Conservation (phyloP, 2,797 vertebrate genomes). For the Naso thynnoides region DNA sequence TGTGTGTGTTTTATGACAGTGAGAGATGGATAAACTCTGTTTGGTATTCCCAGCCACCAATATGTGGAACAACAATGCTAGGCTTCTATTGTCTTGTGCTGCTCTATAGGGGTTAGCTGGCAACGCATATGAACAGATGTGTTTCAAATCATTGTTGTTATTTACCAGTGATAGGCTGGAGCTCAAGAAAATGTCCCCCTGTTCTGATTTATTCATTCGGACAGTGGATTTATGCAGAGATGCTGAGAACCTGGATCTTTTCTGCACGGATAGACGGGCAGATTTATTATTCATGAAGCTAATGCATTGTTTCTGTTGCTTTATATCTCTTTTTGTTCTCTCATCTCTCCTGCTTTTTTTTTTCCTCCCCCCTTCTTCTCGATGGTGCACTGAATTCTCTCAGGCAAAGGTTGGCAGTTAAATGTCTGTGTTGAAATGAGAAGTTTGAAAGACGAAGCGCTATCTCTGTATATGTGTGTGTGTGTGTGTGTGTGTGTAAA, state of each 20-base stretch:
- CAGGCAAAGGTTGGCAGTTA: conserved; percentile 86
- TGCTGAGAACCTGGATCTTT: conserved; percentile 76
- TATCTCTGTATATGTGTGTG: conserved; percentile 75
- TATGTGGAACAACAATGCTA: conserved; percentile 74
- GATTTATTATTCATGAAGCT: conserved; percentile 88
- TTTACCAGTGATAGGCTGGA: conserved; percentile 74
- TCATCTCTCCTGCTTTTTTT: conserved; percentile 45
- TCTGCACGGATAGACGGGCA: conserved; percentile 71
- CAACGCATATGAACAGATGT: conserved; percentile 70
- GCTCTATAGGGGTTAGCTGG: conserved; percentile 74
- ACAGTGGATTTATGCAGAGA: conserved; percentile 80
- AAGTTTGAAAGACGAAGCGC: conserved; percentile 86
- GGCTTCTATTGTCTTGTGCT: conserved; percentile 73
- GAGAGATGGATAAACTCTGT: conserved; percentile 59
- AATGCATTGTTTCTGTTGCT: conserved; percentile 89
- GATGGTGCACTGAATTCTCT: conserved; percentile 72
- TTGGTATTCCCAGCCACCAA: conserved; percentile 75
- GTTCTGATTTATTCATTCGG: conserved; percentile 84
- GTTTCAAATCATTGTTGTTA: conserved; percentile 77
- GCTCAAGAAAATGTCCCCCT: conserved; percentile 69
- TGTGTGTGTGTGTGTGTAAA: conserved; percentile 85
- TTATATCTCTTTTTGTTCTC: conserved; percentile 77
- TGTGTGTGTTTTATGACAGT: conserved; percentile 6
- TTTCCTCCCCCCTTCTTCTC: conserved; percentile 32
- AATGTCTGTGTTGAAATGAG: conserved; percentile 87